These are phyloP conservation scores for Ctenosaura bakeri DNA, from an alignment of 2,797 vertebrate genomes.

Conservation along the genomic window DNA sequence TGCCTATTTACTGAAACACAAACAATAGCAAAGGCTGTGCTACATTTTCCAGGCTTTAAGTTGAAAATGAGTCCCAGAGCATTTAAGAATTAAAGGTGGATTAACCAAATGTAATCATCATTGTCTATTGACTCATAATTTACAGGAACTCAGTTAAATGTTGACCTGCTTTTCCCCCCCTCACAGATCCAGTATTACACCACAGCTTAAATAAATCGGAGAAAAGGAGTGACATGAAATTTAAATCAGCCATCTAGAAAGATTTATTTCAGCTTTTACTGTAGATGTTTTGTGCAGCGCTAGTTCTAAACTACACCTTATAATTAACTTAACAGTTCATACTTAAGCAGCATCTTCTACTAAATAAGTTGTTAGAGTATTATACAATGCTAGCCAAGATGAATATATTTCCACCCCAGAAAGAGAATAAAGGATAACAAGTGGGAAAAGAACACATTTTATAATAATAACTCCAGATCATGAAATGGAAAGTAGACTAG, in stretches of 20 bases:
- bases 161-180: slow-evolving; percentile 6
- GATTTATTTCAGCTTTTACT: slow-evolving; percentile 2
- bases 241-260: not conserved
- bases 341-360: not conserved
- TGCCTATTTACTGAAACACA: slow-evolving; percentile 55
- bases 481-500: not conserved
- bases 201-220: slow-evolving; percentile 29
- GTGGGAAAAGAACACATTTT: not conserved
- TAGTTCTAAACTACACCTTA: not conserved
- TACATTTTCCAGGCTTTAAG: slow-evolving; percentile 37
- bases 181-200: slow-evolving; percentile 7
- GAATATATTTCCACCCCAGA: not conserved
- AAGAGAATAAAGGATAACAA: not conserved
- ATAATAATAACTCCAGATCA: not conserved
- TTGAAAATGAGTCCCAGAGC: slow-evolving; percentile 36
- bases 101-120: slow-evolving; percentile 54
- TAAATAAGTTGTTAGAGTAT: rapidly evolving
- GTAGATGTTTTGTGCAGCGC: slow-evolving; percentile 29
- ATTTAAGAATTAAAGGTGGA: slow-evolving; percentile 36
- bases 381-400: not conserved
- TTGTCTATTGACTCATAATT: slow-evolving; percentile 44
- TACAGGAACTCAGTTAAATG: slow-evolving; percentile 27
- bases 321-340: not conserved
- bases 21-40: slow-evolving; percentile 35
- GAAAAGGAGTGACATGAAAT: slow-evolving; percentile 20